phyloP scores from a whole-genome alignment of 2,113 vertebrate species.

The Pica pica region DNA sequence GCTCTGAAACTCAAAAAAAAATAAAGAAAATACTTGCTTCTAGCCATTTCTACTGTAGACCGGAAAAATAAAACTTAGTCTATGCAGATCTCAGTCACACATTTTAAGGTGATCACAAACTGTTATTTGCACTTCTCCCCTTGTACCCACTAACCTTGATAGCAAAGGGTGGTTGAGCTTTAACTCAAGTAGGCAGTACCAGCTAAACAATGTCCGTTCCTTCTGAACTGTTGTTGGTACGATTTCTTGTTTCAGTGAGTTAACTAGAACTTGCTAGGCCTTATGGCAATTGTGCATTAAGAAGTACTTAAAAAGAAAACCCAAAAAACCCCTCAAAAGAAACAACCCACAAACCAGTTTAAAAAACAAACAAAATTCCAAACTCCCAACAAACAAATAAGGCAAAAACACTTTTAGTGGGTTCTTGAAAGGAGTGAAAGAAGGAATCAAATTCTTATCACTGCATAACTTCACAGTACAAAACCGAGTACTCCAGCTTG shows the following conservation, averaged over 20 bases:
- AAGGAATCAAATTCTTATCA: background rate
- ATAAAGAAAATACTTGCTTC: background rate
- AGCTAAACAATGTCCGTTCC: background rate
- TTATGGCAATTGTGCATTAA: background rate
- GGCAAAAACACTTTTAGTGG: background rate
- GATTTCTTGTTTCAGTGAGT: background rate
- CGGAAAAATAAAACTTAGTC: background rate
- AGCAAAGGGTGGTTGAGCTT: background rate
- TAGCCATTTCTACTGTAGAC: background rate
- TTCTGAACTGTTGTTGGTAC: background rate
- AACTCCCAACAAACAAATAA: background rate
- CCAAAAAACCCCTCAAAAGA: background rate
- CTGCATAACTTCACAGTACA: background rate
- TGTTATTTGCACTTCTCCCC: background rate
- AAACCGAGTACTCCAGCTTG: background rate
- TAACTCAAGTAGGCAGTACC: background rate
- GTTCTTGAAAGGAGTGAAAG: background rate
- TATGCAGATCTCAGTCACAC: background rate
- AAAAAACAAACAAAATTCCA: background rate
- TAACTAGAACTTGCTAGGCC: background rate
- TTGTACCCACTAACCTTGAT: background rate
- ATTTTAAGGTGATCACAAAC: background rate
- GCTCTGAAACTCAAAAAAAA: background rate
- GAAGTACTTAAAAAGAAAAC: background rate
- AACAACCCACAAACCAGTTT: background rate